Percentiles rank a stretch among this genome's conserved stretches.
These are phyloP conservation scores for Erethizon dorsatum DNA, from an alignment of 2,797 vertebrate species.

Conservation along the genomic window DNA sequence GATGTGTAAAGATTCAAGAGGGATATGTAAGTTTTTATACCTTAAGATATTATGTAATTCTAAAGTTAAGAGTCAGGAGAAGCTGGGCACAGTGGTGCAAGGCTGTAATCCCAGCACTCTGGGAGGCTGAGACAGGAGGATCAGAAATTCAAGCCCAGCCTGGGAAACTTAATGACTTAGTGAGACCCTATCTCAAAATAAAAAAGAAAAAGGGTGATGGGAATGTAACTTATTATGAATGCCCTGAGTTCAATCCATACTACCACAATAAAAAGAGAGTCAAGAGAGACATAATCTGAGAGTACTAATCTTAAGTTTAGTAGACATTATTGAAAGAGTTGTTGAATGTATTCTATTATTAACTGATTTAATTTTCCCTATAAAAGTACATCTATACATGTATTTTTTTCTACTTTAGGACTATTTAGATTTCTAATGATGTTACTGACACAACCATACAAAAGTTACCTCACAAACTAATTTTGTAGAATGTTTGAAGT, in stretches of 20 bases:
- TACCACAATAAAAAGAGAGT: not conserved
- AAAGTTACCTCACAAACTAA: conserved; percentile 47
- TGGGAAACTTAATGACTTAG: not conserved
- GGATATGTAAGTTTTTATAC: not conserved
- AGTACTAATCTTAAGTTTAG: not conserved
- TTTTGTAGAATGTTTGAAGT: conserved; percentile 60
- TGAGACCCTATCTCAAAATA: not conserved
- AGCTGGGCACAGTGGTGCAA: not conserved
- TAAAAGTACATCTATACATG: not conserved
- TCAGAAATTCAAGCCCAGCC: not conserved
- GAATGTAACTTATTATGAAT: not conserved
- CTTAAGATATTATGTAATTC: not conserved
- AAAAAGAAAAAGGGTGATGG: not conserved
- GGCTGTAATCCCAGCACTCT: not conserved
- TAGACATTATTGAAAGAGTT: not conserved
- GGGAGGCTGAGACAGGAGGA: not conserved
- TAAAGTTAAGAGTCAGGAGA: not conserved
- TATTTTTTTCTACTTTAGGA: not conserved
- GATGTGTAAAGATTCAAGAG: not conserved
- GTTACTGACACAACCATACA: not conserved
- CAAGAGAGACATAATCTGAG: not conserved
- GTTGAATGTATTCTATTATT: not conserved
- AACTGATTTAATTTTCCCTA: not conserved
- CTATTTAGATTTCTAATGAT: conserved; percentile 4
- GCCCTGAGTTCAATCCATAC: too few species aligned